Conservation (phyloP, 1,140 invertebrate genomes). For the Choristoneura fumiferana region DNA sequence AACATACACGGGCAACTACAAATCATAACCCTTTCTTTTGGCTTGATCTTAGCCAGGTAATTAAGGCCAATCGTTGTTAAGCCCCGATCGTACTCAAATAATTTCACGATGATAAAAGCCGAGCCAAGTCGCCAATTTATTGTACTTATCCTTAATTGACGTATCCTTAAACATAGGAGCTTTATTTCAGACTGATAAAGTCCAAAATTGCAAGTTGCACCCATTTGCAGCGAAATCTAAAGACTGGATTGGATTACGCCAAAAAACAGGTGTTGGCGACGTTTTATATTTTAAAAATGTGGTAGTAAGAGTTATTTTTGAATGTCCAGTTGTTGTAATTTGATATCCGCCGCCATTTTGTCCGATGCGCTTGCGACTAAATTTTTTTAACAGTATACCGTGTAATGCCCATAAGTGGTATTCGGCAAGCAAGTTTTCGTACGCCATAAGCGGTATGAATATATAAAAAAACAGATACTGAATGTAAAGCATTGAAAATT, state of each 20-base stretch:
- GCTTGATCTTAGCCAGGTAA: too few relatives aligned
- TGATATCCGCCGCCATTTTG: conserved; percentile 37
- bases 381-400: too few relatives aligned
- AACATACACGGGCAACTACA: too few relatives aligned
- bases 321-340: conserved; percentile 24
- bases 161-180: background rate
- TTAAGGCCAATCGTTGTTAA: conserved; percentile 9
- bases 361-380: conserved; percentile 26
- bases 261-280: too few relatives aligned
- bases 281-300: background rate
- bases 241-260: too few relatives aligned
- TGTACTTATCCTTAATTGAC: conserved; percentile 10
- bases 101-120: background rate
- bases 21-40: too few relatives aligned
- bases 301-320: conserved; percentile 18
- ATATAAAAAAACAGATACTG: too few relatives aligned
- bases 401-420: too few relatives aligned
- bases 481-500: too few relatives aligned
- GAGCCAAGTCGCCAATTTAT: background rate
- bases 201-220: background rate
- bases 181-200: background rate
- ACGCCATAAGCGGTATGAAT: too few relatives aligned
- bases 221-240: too few relatives aligned
- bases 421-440: too few relatives aligned
- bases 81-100: background rate